phyloP scores from a whole-genome alignment of 2,797 vertebrate species.

The Mico argentatus region DNA sequence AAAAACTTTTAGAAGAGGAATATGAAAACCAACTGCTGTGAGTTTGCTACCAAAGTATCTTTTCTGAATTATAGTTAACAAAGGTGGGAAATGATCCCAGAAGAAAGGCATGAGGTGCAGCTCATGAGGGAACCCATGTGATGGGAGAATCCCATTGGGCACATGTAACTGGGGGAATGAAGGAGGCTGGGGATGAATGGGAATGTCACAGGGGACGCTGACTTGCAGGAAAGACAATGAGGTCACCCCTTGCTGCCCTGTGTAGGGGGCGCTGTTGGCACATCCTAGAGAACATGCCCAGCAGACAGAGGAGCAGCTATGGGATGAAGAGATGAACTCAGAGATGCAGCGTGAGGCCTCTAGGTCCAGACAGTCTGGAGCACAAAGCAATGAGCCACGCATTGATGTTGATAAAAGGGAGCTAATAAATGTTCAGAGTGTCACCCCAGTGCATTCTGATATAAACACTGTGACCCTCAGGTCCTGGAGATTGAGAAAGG shows the following conservation, averaged over 20 bases:
- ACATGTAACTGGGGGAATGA: accelerated
- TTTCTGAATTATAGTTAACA: not conserved
- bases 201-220: not conserved
- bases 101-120: no score
- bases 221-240: not conserved
- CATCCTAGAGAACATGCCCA: no score
- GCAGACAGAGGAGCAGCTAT: not conserved
- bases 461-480: not conserved
- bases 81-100: not conserved
- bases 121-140: not conserved
- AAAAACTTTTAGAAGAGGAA: not conserved
- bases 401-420: not conserved
- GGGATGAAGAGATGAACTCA: not conserved
- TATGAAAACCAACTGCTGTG: not conserved
- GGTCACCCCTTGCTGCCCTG: not conserved
- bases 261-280: not conserved
- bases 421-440: not conserved
- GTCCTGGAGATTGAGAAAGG: not conserved
- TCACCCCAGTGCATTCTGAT: no score
- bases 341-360: no score
- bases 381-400: accelerated
- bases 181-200: not conserved
- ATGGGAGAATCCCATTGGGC: accelerated
- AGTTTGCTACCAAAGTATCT: not conserved
- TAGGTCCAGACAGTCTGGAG: no score